Percentiles rank a stretch among this genome's conserved stretches.
These are phyloP conservation scores for Drosophila macrospina DNA, from an alignment of 2,888 invertebrate genomes.

Conservation along the genomic window DNA sequence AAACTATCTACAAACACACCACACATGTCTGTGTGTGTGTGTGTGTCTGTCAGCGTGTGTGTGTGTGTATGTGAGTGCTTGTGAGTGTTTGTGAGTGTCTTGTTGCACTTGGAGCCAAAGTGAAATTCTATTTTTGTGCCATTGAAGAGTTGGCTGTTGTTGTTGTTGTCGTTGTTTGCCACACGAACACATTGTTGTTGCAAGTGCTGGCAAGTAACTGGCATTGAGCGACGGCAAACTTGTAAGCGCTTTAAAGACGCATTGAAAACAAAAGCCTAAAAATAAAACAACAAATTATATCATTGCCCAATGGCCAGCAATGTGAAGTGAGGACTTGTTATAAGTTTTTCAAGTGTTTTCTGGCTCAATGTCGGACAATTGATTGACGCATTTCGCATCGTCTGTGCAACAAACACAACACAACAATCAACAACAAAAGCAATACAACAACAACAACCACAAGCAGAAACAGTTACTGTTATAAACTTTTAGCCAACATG, in stretches of 20 bases:
- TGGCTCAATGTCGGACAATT: constrained; percentile 55
- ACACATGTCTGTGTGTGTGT: constrained; percentile 9
- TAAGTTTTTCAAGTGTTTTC: constrained; percentile 42
- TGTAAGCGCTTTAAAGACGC: constrained; percentile 47
- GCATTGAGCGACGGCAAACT: constrained; percentile 61
- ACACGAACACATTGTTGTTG: constrained; percentile 13
- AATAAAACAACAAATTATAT: constrained; percentile 18
- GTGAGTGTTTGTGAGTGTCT: constrained; percentile 25
- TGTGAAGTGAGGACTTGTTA: constrained; percentile 19
- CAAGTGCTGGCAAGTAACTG: constrained; percentile 30
- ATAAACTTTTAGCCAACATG: constrained; percentile 58
- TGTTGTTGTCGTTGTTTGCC: constrained; percentile 28
- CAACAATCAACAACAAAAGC: not conserved
- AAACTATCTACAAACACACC: constrained; percentile 8
- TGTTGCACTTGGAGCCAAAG: constrained; percentile 51
- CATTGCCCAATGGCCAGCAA: constrained; percentile 28
- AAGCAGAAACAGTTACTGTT: constrained; percentile 17
- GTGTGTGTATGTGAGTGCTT: not conserved
- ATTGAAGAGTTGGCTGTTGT: constrained; percentile 39
- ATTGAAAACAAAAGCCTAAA: constrained; percentile 21
- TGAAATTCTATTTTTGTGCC: constrained; percentile 68
- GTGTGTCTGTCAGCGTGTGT: too few relatives aligned
- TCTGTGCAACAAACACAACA: constrained; percentile 29
- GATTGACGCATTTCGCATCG: constrained; percentile 51
- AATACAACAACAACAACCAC: constrained; percentile 5